These are phyloP conservation scores for Dendroctonus ponderosae DNA, from an alignment of 1,140 invertebrate species.

Conservation along the genomic window DNA sequence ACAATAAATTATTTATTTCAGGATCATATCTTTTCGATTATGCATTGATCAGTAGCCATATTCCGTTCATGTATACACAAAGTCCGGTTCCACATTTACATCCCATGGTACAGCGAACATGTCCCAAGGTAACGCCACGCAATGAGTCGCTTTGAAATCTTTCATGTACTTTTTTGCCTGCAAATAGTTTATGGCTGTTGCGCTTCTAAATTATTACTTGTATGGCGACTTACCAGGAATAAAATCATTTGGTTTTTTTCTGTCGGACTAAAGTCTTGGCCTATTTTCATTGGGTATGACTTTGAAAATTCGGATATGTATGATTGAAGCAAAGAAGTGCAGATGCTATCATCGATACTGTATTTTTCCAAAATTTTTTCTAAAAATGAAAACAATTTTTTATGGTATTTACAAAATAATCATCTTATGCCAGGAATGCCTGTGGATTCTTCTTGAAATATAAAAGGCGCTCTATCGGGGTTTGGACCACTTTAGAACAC, in stretches of 20 bases:
- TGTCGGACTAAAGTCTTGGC: conserved; percentile 54
- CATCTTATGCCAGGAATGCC: conserved; percentile 17
- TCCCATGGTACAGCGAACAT: conserved; percentile 65
- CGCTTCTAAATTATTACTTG: neutral
- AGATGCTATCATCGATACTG: conserved; percentile 54
- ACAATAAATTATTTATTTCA: too few species aligned
- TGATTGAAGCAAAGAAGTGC: conserved; percentile 56
- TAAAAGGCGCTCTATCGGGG: too few species aligned
- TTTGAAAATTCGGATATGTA: conserved; percentile 59
- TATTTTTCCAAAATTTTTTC: conserved; percentile 41
- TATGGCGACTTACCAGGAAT: conserved; percentile 56
- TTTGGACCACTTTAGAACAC: too few species aligned
- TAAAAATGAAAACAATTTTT: conserved; percentile 28
- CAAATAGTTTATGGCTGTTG: conserved; percentile 37
- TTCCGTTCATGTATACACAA: conserved; percentile 41
- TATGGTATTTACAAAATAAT: neutral
- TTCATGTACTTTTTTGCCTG: conserved; percentile 78
- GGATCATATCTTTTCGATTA: too few species aligned
- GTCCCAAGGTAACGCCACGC: conserved; percentile 70
- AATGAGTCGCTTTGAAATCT: conserved; percentile 85
- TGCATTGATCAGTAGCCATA: too few species aligned
- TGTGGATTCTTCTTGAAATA: too few species aligned
- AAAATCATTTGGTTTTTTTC: conserved; percentile 59
- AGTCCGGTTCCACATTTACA: conserved; percentile 42
- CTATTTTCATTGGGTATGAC: conserved; percentile 63